These are phyloP conservation scores for Drosophila trapezifrons DNA, from an alignment of 1,140 invertebrate genomes.

Conservation along the genomic window DNA sequence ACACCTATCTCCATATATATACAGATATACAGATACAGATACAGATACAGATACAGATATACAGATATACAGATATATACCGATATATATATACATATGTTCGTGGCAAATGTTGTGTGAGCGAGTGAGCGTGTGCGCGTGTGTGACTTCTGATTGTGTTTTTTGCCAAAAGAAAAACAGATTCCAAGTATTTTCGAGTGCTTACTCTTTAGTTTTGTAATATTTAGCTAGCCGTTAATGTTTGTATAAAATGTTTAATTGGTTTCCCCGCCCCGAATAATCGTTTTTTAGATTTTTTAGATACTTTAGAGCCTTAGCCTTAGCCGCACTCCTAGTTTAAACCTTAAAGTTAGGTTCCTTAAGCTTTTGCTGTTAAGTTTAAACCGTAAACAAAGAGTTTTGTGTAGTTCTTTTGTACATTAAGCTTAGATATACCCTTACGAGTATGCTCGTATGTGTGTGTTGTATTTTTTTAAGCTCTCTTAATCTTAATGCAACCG, in stretches of 20 bases:
- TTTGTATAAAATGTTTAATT: conserved; percentile 63
- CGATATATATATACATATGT: conserved; percentile 43
- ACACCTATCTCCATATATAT: conserved; percentile 47
- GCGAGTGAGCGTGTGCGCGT: conserved; percentile 25
- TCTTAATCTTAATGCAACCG: conserved; percentile 51
- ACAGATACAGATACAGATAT: conserved; percentile 16
- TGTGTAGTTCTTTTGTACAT: conserved; percentile 52
- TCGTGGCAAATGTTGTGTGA: conserved; percentile 45
- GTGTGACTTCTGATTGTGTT: conserved; percentile 24
- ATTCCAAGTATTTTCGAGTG: conserved; percentile 73
- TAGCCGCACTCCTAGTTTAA: conserved; percentile 60
- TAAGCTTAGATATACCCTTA: conserved; percentile 42
- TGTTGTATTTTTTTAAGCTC: conserved; percentile 73
- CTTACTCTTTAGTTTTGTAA: conserved; percentile 34
- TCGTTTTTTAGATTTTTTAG: conserved; percentile 32
- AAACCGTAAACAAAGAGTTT: conserved; percentile 17
- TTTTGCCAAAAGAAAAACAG: conserved; percentile 45
- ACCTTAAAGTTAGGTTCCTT: conserved; percentile 49
- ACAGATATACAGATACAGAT: conserved; percentile 23
- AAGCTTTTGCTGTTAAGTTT: conserved; percentile 65
- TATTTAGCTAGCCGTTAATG: conserved; percentile 65
- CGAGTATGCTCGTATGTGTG: conserved; percentile 25
- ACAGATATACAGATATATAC: conserved; percentile 40
- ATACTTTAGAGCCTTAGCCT: conserved; percentile 22
- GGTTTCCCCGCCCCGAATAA: conserved; percentile 18